phyloP scores from a whole-genome alignment of 2,113 vertebrate species.

The Prietella phreatophila region DNA sequence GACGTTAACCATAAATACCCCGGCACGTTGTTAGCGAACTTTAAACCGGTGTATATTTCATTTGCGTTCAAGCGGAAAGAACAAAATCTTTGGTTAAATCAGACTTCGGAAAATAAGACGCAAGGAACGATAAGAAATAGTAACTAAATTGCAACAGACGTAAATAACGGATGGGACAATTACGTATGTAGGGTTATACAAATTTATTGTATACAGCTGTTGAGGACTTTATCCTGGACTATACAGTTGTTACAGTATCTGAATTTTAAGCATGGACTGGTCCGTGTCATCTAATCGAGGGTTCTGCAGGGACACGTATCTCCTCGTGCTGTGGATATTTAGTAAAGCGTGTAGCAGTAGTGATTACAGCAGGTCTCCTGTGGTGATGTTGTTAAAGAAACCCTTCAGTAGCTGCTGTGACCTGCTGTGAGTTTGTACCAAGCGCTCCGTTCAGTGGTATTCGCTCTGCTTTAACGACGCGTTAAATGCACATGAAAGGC shows the following conservation, averaged over 20 bases:
- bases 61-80: not conserved
- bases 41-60: not conserved
- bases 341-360: not conserved
- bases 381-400: not conserved
- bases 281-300: not conserved
- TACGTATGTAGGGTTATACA: too few relatives aligned
- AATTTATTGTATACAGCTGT: not conserved
- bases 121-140: not conserved
- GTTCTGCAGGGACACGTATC: too few relatives aligned
- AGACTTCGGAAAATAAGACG: not conserved
- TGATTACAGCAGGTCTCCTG: not conserved
- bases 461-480: constrained; percentile 4
- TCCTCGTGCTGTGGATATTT: not conserved
- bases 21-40: not conserved
- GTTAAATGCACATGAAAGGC: not conserved
- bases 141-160: not conserved
- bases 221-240: not conserved
- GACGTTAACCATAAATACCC: too few relatives aligned
- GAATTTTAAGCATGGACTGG: not conserved
- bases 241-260: not conserved
- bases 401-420: not conserved
- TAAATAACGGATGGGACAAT: not conserved
- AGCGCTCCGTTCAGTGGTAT: not conserved
- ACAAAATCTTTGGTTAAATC: not conserved
- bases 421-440: constrained; percentile 5